Evolutionary conservation across 1,140 invertebrate species (phyloP), one percentile per base, ranked within the genome.

Genomic region (roundworm (Caenorhabditis elegans)): DNA sequence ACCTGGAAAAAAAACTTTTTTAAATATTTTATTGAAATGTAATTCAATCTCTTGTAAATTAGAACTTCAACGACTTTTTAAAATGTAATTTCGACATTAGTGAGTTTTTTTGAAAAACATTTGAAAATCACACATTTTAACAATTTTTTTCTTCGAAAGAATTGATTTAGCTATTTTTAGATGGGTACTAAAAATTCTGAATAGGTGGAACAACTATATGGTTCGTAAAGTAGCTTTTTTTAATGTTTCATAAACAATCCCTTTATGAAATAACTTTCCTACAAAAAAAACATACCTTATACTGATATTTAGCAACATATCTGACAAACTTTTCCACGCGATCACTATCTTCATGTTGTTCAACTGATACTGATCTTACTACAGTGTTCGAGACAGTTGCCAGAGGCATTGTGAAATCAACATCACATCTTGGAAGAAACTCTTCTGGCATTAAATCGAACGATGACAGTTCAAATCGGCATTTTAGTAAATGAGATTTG

Each of bases 361-460:
- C 88, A 80, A 98, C 93, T 83, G 95, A 95, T 26, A 98, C 95
- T 79, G 96, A 98, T 84, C 97, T 92, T 82, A 97, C 94, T 19
- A 96, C 97, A 53, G 95, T 96, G 90, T 98, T 96, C 28, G 95
- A 97, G 65, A 97, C 95, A 89, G 97, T 96, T 39, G 97, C 97
- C 65, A 95, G 94, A 28, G 98, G 97, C 97, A 99, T 99, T 19
- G 95, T 98, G 90, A 98, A 99, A 90, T 98, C 96, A 6, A 98
- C 95, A 89, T 94, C 93, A 84, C 94, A 94, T 91, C 93, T 94
- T 82, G 94, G 93, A 46, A 95, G 93, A 87, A 98, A 92, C 89
- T 94, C 93, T 78, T 96, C 95, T 17, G 97, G 97, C 87, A 98
- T 94, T 90, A 97, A 94, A 91, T 99, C 98, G 91, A 96, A 98